Base-by-base conservation (phyloP, 2,797 vertebrate genomes). In the Toxotes lorentzi region DNA sequence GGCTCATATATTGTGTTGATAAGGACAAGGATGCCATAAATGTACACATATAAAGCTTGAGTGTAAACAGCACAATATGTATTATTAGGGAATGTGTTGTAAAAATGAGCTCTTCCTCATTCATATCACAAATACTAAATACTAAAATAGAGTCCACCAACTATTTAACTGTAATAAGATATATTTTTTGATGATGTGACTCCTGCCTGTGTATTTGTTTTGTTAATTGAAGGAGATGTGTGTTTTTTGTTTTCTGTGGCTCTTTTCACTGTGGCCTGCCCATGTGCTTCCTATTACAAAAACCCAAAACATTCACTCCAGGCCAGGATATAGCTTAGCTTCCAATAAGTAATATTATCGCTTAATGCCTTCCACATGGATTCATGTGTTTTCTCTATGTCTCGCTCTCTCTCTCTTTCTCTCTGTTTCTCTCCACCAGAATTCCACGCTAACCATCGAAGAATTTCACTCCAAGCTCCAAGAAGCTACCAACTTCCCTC, bases 391-490 rank as follows among this genome's bases (percentile, higher is more conserved):
- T 84, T 86, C 61, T 85, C 57, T 88, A 70, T 76, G 11, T 79
- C 35, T 76, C 76, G 73, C 66, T 76, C 67, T 71, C 40, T 41
- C 40, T 35, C 35, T 30, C 27, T 38, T 1, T 38, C 35, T 73
- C 64, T 63, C 67, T n/a, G n/a, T n/a, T n/a, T 84, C 80, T 82
- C 62, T 63, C 53, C 91, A 91, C 88, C 95, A 99, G 98, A 99
- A 99, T 93, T 99, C 98, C 53, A 98, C 97, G 0, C 95, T 99
- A 90, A 99, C 98, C 85, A 99, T 99, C 17, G 98, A 99, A 91
- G 98, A 99, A 94, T 99, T 99, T 88, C 98, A 99, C 93, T 98
- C 97, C 94, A 97, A 99, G 91, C 97, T 99, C 64, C 98, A 99
- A 89, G 98, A 99, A 91, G 98, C 98, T 12, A 99, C 98, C 34